Base-by-base conservation (phyloP, 2,888 invertebrate genomes). In the Dusona sp. region DNA sequence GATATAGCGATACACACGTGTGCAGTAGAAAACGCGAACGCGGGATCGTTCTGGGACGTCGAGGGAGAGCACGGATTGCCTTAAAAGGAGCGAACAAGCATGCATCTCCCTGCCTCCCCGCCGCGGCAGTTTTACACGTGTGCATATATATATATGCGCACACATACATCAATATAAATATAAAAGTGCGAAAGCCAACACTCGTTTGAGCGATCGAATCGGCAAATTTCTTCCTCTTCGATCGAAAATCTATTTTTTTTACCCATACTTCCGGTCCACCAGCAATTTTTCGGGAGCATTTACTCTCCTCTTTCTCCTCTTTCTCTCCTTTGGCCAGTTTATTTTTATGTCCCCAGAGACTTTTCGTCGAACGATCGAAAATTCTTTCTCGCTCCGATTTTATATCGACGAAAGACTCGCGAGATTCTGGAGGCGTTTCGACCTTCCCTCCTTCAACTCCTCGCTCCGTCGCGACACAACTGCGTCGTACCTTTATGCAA, bases 1-100 rank as follows among this genome's bases (percentile, higher is more conserved):
- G 22, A 61, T 68, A 68, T 67, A 80, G 33, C 77, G 22, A 80
- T 72, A 57, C 48, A 70, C 57, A 70, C 22, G 22, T 65, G 38
- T 65, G 54, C 38, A 25, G 73, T 77, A 74, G 80, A 79, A 74
- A 83, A 83, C 64, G 81, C 81, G 85, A 84, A 73, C 73, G 77
- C 68, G 65, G 73, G 86, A 82, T 87, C 89, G 85, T 88, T 86
- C 86, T 78, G 83, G 82, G 85, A 87, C 85, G 84, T 84, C 87
- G 88, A 88, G 88, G 83, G 86, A 86, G 86, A 84, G 90, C 91
- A 89, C 90, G 90, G 93, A 93, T 93, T 91, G 87, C 93, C 93
- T 91, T 93, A 93, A 92, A 93, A 92, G 93, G 93, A 91, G 93
- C 93, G 93, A 91, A 91, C 92, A 93, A 93, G 92, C 92, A 92